Evolutionary conservation across 2,888 invertebrate species (phyloP), one percentile per base, ranked within the genome.

Genomic region (Dynastes hyllus): DNA sequence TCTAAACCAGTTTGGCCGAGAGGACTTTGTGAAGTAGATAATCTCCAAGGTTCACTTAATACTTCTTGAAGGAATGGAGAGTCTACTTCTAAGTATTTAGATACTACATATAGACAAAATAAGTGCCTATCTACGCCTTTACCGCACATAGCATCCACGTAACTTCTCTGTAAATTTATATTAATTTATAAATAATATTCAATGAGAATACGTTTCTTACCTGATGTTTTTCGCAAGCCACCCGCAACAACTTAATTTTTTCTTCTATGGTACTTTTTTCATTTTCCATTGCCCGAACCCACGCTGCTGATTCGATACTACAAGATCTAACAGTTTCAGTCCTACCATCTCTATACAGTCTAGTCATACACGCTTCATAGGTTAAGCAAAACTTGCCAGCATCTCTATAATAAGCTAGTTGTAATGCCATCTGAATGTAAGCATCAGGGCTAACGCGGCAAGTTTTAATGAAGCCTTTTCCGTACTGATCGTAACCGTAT

Each of bases 291-390:
- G 98, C 91, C 86, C 93, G 94, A 3, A 98, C 99, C 96, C 98
- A 99, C 0, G 92, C 94, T 13, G 94, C 92, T 45, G 98, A 98
- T 89, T 99, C 97, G 51, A 95, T 92, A 16, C 98, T 97, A 87
- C 98, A 98, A 0, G 98, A 97, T 79, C 99, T 92, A 0, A 99
- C 98, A 0, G 99, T 99, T 90, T 99, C 99, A 0, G 99, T 99
- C 83, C 99, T 93, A 0, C 99, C 99, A 90, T 98, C 98, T 79
- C 98, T 93, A 91, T 94, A 99, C 83, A 99, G 90, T 80, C 99
- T 92, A 0, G 99, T 99, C 99, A 99, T 99, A 29, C 98, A 98
- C 0, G 99, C 99, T 90, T 99, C 99, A 88, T 99, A 99, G 0
- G 99, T 99, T 81, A 99, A 91, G 86, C 95, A 97, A 90, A 99